These are phyloP conservation scores for Takifugu bimaculatus DNA, from an alignment of 2,113 vertebrate genomes.

Conservation along the genomic window DNA sequence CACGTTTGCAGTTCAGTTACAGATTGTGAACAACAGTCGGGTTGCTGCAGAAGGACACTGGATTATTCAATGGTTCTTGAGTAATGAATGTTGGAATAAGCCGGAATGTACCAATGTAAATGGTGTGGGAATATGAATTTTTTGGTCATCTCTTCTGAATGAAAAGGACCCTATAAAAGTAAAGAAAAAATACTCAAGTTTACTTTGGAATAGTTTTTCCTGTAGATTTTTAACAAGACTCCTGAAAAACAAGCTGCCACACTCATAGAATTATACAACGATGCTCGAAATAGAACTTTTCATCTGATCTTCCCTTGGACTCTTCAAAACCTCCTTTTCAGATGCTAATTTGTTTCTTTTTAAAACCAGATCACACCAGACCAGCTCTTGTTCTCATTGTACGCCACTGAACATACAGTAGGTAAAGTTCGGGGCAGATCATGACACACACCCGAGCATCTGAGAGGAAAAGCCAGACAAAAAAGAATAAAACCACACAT, in stretches of 20 bases:
- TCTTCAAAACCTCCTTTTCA: constrained; percentile 54
- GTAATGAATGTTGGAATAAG: constrained; percentile 44
- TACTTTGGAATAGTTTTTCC: too few species aligned
- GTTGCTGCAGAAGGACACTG: constrained; percentile 19
- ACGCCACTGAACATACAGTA: constrained; percentile 50
- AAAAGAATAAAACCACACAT: too few species aligned
- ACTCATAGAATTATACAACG: too few species aligned
- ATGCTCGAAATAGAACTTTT: constrained; percentile 11
- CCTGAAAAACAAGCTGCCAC: too few species aligned
- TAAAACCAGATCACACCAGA: constrained; percentile 63
- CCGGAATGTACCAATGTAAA: constrained; percentile 35
- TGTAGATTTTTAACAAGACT: too few species aligned
- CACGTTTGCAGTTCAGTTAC: constrained; percentile 17
- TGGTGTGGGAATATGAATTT: constrained; percentile 25
- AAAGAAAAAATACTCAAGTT: too few species aligned
- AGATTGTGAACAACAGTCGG: constrained; percentile 55
- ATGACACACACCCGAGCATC: background rate
- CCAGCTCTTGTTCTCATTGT: constrained; percentile 35
- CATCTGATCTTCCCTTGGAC: constrained; percentile 57
- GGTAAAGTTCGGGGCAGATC: constrained; percentile 25
- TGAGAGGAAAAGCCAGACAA: too few species aligned
- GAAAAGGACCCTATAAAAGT: too few species aligned
- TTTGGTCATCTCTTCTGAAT: too few species aligned
- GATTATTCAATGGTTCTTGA: constrained; percentile 42
- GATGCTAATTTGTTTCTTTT: constrained; percentile 61